Evolutionary conservation across 1,140 invertebrate species (phyloP), one percentile per base, ranked within the genome.

Genomic region (Heliconius eleuchia): DNA sequence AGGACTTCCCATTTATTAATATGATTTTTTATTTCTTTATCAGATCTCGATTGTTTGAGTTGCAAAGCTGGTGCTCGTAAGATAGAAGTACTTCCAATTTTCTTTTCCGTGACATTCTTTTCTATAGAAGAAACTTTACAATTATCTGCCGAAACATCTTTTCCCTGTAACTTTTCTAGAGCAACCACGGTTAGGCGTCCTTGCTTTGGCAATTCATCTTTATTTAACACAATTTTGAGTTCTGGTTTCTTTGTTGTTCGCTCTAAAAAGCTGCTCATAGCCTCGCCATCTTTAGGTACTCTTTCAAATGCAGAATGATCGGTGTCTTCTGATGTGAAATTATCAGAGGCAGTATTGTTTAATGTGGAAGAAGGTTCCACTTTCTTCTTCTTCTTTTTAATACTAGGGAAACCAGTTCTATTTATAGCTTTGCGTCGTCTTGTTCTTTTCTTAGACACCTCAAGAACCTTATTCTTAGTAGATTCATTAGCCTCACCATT

Each of bases 311-410:
- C 92, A 30, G 93, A 93, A 82, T 95, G 94, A 77, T 94, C 89
- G 19, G 88, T 89, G 60, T 92, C 87, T 80, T 91, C 92, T 55
- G 92, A 94, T 71, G 89, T 91, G 34, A 92, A 79, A 80, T 91
- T 92, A 60, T 95, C 94, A 42, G 92, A 92, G 7, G n/a, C 55
- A 66, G 84, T 86, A 30, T 87, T 78, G 73, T 83, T 88, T 50
- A 86, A 71, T 77, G 79, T 74, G 57, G 74, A 86, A 76, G 80
- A 88, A 37, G 86, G 83, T 80, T 95, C 94, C 76, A 91, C 84
- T 89, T 97, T 97, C 85, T 97, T 97, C 88, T 98, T 98, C 88
- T 98, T 98, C 84, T 97, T 97, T 84, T 98, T 97, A 23, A 97
- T 94, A 23, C 96, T 97, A 0, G 98, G 98, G 91, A 98, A 98